These are phyloP conservation scores for Eupithecia vulgata DNA, from an alignment of 2,888 invertebrate species.

Conservation along the genomic window DNA sequence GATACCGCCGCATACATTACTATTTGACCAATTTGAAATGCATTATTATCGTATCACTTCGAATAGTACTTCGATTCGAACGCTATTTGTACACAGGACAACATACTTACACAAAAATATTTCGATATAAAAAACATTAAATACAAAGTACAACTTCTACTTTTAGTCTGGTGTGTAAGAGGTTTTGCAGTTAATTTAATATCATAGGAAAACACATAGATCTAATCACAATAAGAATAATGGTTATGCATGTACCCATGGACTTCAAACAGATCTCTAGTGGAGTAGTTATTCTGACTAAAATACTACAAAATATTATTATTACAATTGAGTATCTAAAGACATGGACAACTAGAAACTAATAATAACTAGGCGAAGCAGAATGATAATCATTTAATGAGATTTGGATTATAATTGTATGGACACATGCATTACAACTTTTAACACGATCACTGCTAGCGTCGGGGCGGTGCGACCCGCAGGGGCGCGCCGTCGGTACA, in stretches of 20 bases:
- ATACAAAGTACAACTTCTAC: slow-evolving; percentile 57
- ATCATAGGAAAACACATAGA: slow-evolving; percentile 14
- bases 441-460: too few relatives aligned
- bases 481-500: too few relatives aligned
- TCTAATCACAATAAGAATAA: slow-evolving; percentile 1
- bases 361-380: not conserved
- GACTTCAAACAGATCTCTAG: slow-evolving; percentile 13
- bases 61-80: slow-evolving; percentile 65
- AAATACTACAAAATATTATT: slow-evolving; percentile 2
- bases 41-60: slow-evolving; percentile 74
- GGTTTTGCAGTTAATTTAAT: slow-evolving; percentile 24
- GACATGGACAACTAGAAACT: slow-evolving; percentile 4
- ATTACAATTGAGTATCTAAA: slow-evolving; percentile 15
- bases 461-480: too few relatives aligned
- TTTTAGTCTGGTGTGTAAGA: slow-evolving; percentile 67
- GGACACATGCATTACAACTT: slow-evolving; percentile 30
- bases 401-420: slow-evolving; percentile 2
- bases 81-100: slow-evolving; percentile 75
- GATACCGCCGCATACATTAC: slow-evolving; percentile 75
- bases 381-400: not conserved
- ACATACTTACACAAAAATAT: slow-evolving; percentile 59
- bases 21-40: slow-evolving; percentile 78
- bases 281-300: slow-evolving; percentile 16
- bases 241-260: slow-evolving; percentile 34
- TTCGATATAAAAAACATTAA: slow-evolving; percentile 49